phyloP scores from a whole-genome alignment of 2,113 vertebrate genomes.

The Triplophysa siluroides region DNA sequence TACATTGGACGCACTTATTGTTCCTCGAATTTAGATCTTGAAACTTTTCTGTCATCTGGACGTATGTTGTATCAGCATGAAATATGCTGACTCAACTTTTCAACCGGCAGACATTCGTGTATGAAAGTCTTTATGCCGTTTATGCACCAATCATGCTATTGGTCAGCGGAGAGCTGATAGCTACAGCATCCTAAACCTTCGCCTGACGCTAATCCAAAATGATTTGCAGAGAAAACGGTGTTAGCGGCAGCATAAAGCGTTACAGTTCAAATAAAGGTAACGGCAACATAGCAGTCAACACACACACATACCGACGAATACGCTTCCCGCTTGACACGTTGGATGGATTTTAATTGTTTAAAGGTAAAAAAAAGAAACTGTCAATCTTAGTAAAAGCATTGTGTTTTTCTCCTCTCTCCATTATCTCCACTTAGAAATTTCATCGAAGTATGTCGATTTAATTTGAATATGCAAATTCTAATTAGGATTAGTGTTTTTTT shows the following conservation, averaged over 20 bases:
- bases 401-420: constrained; percentile 29
- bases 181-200: constrained; percentile 2
- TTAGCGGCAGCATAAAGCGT: neutral
- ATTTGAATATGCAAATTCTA: constrained; percentile 63
- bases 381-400: constrained; percentile 38
- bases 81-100: too few relatives aligned
- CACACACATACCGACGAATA: neutral
- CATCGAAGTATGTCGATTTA: constrained; percentile 40
- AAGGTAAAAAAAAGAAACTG: constrained; percentile 40
- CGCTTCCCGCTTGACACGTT: constrained; percentile 38
- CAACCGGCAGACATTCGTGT: too few relatives aligned
- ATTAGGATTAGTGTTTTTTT: constrained; percentile 62
- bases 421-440: constrained; percentile 47
- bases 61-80: too few relatives aligned
- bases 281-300: constrained; percentile 11
- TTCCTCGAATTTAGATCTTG: too few relatives aligned
- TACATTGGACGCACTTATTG: too few relatives aligned
- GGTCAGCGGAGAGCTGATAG: too few relatives aligned
- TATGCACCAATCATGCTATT: too few relatives aligned
- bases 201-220: constrained; percentile 10
- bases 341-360: constrained; percentile 60
- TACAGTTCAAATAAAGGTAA: constrained; percentile 45
- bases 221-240: neutral
- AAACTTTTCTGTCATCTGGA: too few relatives aligned
- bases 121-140: too few relatives aligned